phyloP scores from a whole-genome alignment of 2,113 vertebrate species.

The Oryzias curvinotus region DNA sequence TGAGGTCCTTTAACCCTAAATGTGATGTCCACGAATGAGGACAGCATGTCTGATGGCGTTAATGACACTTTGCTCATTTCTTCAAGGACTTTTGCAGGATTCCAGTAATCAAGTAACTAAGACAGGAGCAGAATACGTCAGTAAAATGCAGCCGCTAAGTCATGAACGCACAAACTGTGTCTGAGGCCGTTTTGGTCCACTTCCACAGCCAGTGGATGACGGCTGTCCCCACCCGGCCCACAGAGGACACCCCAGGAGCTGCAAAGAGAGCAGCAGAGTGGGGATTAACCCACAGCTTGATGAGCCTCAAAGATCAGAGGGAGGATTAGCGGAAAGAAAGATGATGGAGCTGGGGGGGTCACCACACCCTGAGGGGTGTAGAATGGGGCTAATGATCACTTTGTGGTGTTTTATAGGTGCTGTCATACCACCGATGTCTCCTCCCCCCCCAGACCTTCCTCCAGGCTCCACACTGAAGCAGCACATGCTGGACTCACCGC shows the following conservation, averaged over 20 bases:
- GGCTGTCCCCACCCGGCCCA: background rate
- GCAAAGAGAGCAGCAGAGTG: constrained; percentile 11
- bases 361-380: constrained; percentile 31
- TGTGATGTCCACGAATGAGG: too few species aligned
- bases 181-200: too few species aligned
- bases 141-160: too few species aligned
- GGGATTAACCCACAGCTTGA: constrained; percentile 21
- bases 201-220: fast-evolving
- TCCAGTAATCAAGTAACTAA: too few species aligned
- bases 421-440: constrained; percentile 25
- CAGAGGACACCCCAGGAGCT: background rate
- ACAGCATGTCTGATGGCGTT: too few species aligned
- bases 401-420: constrained; percentile 37
- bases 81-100: too few species aligned
- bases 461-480: constrained; percentile 3
- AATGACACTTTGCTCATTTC: too few species aligned
- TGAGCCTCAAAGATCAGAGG: constrained; percentile 37
- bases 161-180: too few species aligned
- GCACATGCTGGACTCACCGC: too few species aligned
- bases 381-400: constrained; percentile 12
- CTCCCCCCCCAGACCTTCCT: constrained; percentile 15
- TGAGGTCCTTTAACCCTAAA: too few species aligned
- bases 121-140: too few species aligned
- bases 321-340: constrained; percentile 17
- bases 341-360: background rate